Evolutionary conservation across 2,797 vertebrate species (phyloP), one percentile per base, ranked within the genome.

Genomic region (Phoxinus dragarum): DNA sequence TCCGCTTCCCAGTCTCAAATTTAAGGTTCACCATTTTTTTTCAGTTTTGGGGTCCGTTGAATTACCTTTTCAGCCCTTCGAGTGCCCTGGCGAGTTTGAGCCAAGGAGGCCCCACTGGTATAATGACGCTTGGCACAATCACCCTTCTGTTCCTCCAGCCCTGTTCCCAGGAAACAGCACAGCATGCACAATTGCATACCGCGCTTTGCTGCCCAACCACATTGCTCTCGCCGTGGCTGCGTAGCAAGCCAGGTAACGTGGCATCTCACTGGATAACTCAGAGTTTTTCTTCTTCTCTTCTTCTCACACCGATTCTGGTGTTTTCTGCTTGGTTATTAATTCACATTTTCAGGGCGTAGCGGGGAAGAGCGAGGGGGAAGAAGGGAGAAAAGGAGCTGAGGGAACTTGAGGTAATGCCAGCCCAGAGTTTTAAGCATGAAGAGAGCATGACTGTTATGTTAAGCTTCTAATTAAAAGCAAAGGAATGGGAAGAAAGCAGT

Each of bases 121-220:
- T 94, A 95, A 95, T 95, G 94, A 96, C 92, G 94, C 93, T 93
- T 93, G 94, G 94, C 94, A 96, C 95, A 96, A 96, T 94, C 94
- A 92, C 86, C 49, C 90, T 90, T 94, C 94, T 96, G 96, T 96
- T 95, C 91, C 89, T 73, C 84, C 61, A 80, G 84, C 92, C 88
- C 92, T 86, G 94, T 96, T 96, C 96, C 95, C 95, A 96, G 95
- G 95, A 96, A 95, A 95, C 95, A 90, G 69, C 95, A 96, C 95
- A 96, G 95, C 94, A 95, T 92, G 93, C 90, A 90, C 92, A 93
- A 95, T 96, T 96, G 96, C 95, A 92, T 90, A 86, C 91, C 90
- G 90, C 91, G 93, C 93, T 96, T 95, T 95, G 94, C 96, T 95
- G 95, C 92, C 95, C 92, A 86, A 88, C 95, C 95, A 95, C 95